Percentiles rank a stretch among this genome's conserved stretches.
These are phyloP conservation scores for Megalops atlanticus DNA, from an alignment of 2,113 vertebrate species.

Conservation along the genomic window DNA sequence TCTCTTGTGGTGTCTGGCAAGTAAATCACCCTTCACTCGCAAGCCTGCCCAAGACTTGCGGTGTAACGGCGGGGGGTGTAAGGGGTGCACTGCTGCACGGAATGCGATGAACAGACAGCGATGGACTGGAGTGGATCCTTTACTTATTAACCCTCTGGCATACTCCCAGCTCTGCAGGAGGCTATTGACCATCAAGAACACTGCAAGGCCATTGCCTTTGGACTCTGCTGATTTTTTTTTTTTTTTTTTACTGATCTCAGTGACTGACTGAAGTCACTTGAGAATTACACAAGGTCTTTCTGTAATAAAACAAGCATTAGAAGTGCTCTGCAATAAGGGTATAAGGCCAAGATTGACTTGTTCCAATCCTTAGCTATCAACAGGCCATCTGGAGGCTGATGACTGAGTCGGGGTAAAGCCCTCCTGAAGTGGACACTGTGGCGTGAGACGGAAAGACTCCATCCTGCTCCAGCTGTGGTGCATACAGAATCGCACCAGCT, in stretches of 20 bases:
- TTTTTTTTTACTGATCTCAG: not conserved
- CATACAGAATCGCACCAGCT: constrained; percentile 39
- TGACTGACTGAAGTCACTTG: constrained; percentile 2
- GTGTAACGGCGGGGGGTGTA: too few species aligned
- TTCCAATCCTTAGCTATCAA: constrained; percentile 34
- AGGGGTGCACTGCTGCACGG: not conserved
- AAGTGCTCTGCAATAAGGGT: constrained; percentile 19
- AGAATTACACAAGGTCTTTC: constrained; percentile 19
- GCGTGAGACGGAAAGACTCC: constrained; percentile 25
- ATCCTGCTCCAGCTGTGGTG: constrained; percentile 45
- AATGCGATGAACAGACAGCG: not conserved
- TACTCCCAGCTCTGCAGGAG: constrained; percentile 7
- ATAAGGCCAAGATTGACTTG: constrained; percentile 24
- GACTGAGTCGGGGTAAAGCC: constrained; percentile 43
- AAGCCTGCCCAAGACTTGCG: not conserved
- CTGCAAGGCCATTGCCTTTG: not conserved
- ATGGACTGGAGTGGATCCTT: not conserved
- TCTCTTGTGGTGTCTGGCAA: not conserved
- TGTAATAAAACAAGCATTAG: constrained; percentile 25
- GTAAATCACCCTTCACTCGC: not conserved
- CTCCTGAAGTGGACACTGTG: constrained; percentile 40
- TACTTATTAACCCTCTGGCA: not conserved
- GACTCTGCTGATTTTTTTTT: not conserved
- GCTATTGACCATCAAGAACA: constrained; percentile 1
- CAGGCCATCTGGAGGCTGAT: constrained; percentile 44